Evolutionary conservation across 2,888 invertebrate genomes (phyloP), one percentile per base, ranked within the genome.

Genomic region (Erebia aethiops): DNA sequence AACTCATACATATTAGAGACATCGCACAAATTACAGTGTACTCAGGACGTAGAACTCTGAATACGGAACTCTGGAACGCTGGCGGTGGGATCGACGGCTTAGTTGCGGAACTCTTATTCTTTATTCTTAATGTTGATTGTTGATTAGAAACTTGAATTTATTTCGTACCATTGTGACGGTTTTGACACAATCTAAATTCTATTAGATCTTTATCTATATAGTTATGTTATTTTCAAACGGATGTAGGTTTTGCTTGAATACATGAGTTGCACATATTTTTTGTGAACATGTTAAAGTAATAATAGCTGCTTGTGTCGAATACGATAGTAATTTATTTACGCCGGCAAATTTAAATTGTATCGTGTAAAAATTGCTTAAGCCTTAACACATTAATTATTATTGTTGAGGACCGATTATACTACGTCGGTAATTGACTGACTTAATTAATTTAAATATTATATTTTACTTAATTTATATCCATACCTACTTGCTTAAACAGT

Each of bases 171-270:
- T 52, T 51, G 63, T 63, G 51, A 63, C 26, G 16, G 16, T n/a
- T 64, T 52, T 60, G 60, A 60, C 60, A 16, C 60, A 60, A 60
- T 60, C 60, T 43, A 41, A 60, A 41, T 60, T 60, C 16, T 9
- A 64, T 52, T 54, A 16, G 64, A 64, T 64, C 11, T 41, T 60
- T 52, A 54, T 64, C 64, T 21, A 5, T 54, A 13, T 16, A 41
- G 60, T 52, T 64, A 51, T 64, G 52, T 64, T 26, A 63, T 63
- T 63, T 63, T n/a, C 11, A 52, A 64, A 52, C 64, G 64, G 64
- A 64, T 64, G 18, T 63, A 63, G 18, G 21, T 21, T 57, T 61
- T 26, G 21, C 21, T 63, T 63, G 14, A 21, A 18, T 5, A 57
- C 64, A 41, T 64, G 64, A 64, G 52, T 64, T 64, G 64, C 64